Conservation (phyloP, 2,113 vertebrate species). For the Hippoglossus stenolepis region DNA sequence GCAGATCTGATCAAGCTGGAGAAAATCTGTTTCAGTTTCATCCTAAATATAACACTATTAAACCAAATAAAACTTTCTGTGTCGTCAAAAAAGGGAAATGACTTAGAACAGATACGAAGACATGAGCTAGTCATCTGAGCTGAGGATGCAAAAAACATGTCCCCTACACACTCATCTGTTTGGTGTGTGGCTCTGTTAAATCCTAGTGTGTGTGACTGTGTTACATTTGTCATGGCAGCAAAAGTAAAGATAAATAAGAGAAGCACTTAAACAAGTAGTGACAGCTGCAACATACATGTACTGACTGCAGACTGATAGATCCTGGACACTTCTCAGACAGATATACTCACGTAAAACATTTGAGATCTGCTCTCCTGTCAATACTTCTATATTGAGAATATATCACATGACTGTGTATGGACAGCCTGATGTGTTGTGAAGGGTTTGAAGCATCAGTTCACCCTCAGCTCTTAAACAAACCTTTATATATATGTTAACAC, state of each 20-base stretch:
- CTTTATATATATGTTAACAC: not conserved
- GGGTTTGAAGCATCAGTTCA: not conserved
- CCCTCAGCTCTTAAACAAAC: too few relatives aligned
- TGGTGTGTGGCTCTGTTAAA: not conserved
- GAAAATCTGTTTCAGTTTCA: constrained; percentile 16
- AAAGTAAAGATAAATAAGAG: too few relatives aligned
- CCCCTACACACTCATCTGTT: not conserved
- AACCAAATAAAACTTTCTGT: not conserved
- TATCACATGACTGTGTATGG: too few relatives aligned
- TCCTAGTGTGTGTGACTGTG: not conserved
- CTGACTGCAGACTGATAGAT: too few relatives aligned
- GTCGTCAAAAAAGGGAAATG: constrained; percentile 32
- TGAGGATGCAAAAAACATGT: constrained; percentile 22
- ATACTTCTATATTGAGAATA: too few relatives aligned
- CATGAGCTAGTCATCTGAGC: constrained; percentile 44
- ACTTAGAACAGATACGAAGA: not conserved
- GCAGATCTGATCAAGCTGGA: not conserved
- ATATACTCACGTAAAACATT: too few relatives aligned
- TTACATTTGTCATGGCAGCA: not conserved
- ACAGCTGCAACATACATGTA: too few relatives aligned
- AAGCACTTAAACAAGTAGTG: too few relatives aligned
- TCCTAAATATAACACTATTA: not conserved
- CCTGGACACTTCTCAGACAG: too few relatives aligned
- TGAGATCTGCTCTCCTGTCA: too few relatives aligned
- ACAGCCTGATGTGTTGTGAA: not conserved